These are phyloP conservation scores for Cyrtonyx montezumae DNA, from an alignment of 2,113 vertebrate species.

Conservation along the genomic window DNA sequence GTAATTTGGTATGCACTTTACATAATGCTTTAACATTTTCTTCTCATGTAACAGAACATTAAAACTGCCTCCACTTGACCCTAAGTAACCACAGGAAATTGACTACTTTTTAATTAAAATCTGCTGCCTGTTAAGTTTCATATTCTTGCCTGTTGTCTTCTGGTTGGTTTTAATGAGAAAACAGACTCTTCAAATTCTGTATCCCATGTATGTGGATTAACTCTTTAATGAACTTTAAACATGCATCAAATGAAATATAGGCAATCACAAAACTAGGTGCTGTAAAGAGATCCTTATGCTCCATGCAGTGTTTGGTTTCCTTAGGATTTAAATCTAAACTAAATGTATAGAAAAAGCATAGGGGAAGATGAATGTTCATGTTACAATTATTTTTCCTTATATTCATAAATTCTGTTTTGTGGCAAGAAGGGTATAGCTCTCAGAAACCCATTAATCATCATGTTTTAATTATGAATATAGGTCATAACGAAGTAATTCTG, in stretches of 20 bases:
- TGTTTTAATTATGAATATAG: background rate
- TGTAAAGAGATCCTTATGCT: background rate
- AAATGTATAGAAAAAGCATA: background rate
- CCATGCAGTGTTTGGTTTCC: background rate
- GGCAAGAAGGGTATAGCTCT: background rate
- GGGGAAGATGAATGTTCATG: background rate
- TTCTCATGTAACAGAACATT: constrained; percentile 62
- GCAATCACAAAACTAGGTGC: background rate
- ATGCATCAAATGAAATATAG: background rate
- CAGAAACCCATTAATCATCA: background rate
- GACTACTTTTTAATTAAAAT: constrained; percentile 80
- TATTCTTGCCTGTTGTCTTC: background rate
- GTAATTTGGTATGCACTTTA: constrained; percentile 33
- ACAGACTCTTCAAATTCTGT: background rate
- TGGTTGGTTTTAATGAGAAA: background rate
- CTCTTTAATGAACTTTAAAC: background rate
- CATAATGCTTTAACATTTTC: constrained; percentile 38
- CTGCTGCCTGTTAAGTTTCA: constrained; percentile 6
- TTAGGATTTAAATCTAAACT: background rate
- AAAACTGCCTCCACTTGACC: constrained; percentile 79
- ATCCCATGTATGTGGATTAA: background rate
- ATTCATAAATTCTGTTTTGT: background rate
- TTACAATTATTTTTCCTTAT: background rate
- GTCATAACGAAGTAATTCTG: background rate
- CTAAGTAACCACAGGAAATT: constrained; percentile 55